Base-by-base conservation (phyloP, 1,140 invertebrate genomes). In the Drosophila suzukii region DNA sequence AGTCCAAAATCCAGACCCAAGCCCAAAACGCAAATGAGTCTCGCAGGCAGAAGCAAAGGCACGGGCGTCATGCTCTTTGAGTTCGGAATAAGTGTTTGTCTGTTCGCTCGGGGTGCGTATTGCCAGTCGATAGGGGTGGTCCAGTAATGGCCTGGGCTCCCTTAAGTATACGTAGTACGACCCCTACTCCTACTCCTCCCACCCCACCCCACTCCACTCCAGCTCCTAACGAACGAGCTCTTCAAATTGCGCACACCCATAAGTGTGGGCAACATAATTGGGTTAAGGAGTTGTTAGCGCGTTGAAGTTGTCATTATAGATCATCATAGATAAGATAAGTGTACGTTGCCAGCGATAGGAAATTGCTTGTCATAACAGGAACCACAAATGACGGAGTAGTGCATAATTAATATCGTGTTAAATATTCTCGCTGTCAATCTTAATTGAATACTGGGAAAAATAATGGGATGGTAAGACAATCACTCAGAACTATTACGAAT, bases 21-120 rank as follows among this genome's bases (percentile, higher is more conserved):
- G 78, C 85, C 67, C 70, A 71, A 74, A 88, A 89, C 84, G 80
- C 83, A 86, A 86, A 89, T 89, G 83, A 89, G 84, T 83, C 81
- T 86, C 76, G 65, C 68, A 79, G 78, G 80, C 76, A 43, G 59
- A 61, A 88, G 56, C 82, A 82, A 86, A 75, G 70, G 79, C 75
- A 57, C 57, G 66, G 83, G 60, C 83, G 83, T 86, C 84, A 86
- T 86, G 83, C 75, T 83, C 63, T 86, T 89, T 86, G 83, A 86
- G 75, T 68, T 73, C 30, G 36, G 44, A 50, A 54, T 65, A 75
- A 65, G 60, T 76, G 61, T 56, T 43, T 72, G 50, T 59, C 27
- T 58, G 47, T 56, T 34, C 50, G 55, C 5, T 44, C 11, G 12
- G 53, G 58, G 73, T 73, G 54, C 63, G 63, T 54, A 65, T 59